Evolutionary conservation across 2,113 vertebrate species (phyloP).

Genomic region (Nothoprocta perdicaria): DNA sequence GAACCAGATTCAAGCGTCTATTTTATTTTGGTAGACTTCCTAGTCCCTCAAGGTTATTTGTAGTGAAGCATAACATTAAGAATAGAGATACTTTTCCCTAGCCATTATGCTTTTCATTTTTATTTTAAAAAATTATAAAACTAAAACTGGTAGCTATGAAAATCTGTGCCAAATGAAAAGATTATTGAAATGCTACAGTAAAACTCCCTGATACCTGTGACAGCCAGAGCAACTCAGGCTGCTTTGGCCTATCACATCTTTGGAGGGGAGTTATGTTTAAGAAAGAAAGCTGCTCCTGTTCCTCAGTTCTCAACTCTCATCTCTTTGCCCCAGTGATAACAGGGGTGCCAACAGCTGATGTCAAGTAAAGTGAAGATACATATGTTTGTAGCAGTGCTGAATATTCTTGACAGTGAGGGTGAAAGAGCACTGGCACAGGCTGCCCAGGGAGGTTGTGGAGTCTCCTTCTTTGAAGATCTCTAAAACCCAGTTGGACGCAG

Average conservation of each 20-base stretch:
- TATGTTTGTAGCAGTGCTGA: not conserved
- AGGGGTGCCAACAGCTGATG: not conserved
- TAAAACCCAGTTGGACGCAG: no score
- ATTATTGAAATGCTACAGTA: conserved; percentile 3
- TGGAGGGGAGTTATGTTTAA: not conserved
- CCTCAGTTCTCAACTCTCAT: not conserved
- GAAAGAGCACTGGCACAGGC: no score
- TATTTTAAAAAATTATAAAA: not conserved
- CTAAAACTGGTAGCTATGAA: not conserved
- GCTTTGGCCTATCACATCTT: not conserved
- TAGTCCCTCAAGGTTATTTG: not conserved
- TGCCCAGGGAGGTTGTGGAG: no score
- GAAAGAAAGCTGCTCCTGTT: not conserved
- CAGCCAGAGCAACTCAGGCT: not conserved
- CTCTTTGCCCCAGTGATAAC: not conserved
- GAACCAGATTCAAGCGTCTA: not conserved
- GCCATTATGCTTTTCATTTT: not conserved
- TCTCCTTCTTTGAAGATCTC: no score
- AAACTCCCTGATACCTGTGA: not conserved
- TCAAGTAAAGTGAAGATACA: not conserved
- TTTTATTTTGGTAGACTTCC: not conserved
- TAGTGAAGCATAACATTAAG: not conserved
- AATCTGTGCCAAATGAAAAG: conserved; percentile 17
- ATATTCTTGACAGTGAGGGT: no score
- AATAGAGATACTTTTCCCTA: not conserved